phyloP scores from a whole-genome alignment of 2,797 vertebrate species.

The Acanthis flammea region DNA sequence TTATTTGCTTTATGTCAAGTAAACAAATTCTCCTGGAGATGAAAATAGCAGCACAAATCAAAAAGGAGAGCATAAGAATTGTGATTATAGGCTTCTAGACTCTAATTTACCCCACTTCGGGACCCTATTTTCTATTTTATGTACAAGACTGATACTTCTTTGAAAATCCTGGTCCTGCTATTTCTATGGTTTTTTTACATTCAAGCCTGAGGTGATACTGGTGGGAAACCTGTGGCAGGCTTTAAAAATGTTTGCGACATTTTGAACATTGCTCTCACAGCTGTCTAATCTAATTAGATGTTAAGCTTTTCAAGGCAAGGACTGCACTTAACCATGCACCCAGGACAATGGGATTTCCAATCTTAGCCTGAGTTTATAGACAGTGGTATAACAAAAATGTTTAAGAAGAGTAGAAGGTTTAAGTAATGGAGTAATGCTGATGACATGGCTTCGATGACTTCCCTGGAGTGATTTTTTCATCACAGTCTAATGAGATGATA shows the following conservation, averaged over 20 bases:
- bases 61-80: neutral
- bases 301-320: neutral
- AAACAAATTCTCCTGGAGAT: neutral
- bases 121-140: neutral
- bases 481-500: slow-evolving; percentile 15
- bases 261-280: neutral
- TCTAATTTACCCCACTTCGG: neutral
- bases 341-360: neutral
- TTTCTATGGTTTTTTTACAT: neutral
- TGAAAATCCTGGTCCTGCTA: neutral
- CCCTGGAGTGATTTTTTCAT: neutral
- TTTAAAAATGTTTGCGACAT: slow-evolving; percentile 10
- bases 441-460: neutral
- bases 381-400: neutral
- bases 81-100: neutral
- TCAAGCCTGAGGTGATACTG: neutral
- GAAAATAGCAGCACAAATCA: neutral
- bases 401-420: neutral
- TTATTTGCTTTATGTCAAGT: neutral
- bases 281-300: neutral
- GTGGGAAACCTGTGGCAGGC: neutral
- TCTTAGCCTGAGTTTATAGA: neutral
- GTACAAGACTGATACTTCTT: neutral
- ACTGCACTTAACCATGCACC: neutral
- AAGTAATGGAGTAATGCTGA: slow-evolving; percentile 1